These are phyloP conservation scores for Epicampocera succincta DNA, from an alignment of 2,888 invertebrate species.

Conservation along the genomic window DNA sequence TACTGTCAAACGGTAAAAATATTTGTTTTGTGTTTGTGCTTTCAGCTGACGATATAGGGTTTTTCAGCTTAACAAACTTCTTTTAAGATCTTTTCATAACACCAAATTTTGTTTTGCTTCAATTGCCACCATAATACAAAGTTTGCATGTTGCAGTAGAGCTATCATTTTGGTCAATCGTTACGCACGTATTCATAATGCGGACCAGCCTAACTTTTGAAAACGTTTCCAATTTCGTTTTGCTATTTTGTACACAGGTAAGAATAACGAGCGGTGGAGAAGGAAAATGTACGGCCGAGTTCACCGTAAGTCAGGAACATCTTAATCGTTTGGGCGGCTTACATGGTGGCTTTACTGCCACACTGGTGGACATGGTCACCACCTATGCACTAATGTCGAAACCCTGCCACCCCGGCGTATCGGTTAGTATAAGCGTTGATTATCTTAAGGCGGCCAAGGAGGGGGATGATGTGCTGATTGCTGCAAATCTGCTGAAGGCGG, in stretches of 20 bases:
- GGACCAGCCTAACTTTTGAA: too few species aligned
- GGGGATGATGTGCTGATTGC: constrained; percentile 91
- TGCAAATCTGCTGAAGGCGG: constrained; percentile 88
- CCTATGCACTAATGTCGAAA: constrained; percentile 88
- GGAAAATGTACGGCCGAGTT: constrained; percentile 90
- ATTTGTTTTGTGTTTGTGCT: too few species aligned
- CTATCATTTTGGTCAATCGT: too few species aligned
- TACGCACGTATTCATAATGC: too few species aligned
- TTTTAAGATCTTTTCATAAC: background rate
- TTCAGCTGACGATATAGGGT: too few species aligned
- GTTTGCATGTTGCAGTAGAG: too few species aligned
- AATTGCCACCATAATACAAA: too few species aligned
- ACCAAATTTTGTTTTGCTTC: too few species aligned
- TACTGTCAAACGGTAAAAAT: too few species aligned
- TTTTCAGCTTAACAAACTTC: background rate
- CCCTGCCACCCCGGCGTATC: constrained; percentile 88
- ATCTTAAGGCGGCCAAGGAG: constrained; percentile 87
- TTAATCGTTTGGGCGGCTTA: constrained; percentile 88
- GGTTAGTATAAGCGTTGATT: constrained; percentile 92
- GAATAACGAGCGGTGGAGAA: constrained; percentile 83
- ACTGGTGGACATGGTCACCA: constrained; percentile 87
- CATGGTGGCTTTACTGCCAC: constrained; percentile 94
- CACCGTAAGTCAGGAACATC: constrained; percentile 87
- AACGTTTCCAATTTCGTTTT: too few species aligned
- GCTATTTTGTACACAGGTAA: constrained; percentile 73